Evolutionary conservation across 2,888 invertebrate species (phyloP), one percentile per base, ranked within the genome.

Genomic region (Clusia tigrina): DNA sequence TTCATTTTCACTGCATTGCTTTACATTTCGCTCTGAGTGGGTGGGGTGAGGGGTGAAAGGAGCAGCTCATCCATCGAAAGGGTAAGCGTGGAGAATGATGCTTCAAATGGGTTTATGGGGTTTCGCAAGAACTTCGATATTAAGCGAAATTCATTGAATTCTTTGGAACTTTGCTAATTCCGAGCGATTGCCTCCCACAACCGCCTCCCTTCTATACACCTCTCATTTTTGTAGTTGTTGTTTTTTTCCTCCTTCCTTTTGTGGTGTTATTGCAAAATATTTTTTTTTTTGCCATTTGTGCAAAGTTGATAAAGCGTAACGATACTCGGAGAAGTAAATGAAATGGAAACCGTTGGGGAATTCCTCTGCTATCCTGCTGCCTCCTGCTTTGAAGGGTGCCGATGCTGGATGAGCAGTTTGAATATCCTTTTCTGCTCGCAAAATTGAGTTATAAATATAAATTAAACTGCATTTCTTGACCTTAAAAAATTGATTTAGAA

Each of bases 131-230:
- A 48, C 20, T 48, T 48, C 48, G 20, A 48, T 48, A 48, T 48
- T 48, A 20, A 48, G 22, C 22, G 48, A 20, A 18, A 48, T 48
- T 48, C 48, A 48, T 20, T 20, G 48, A 48, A 48, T 48, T 48
- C 48, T 22, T 20, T 48, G 9, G n/a, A 42, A 15, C 42, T 42
- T 15, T 42, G 42, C 42, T 42, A 42, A 15, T 42, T 42, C 42
- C n/a, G 3, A 10, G 42, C 32, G 32, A 32, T 32, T 32, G 32
- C 5, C 12, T 32, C 12, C 32, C n/a, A 3, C n/a, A n/a, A 17
- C 42, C 42, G n/a, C n/a, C n/a, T 42, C 42, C 3, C 3, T 42
- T 6, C n/a, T 42, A 6, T 42, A n/a, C 42, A 15, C 12, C n/a
- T 42, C 3, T 6, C 12, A 10, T 15, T 15, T 6, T n/a, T 42